These are phyloP conservation scores for Cyclura pinguis DNA, from an alignment of 2,797 vertebrate species.

Conservation along the genomic window DNA sequence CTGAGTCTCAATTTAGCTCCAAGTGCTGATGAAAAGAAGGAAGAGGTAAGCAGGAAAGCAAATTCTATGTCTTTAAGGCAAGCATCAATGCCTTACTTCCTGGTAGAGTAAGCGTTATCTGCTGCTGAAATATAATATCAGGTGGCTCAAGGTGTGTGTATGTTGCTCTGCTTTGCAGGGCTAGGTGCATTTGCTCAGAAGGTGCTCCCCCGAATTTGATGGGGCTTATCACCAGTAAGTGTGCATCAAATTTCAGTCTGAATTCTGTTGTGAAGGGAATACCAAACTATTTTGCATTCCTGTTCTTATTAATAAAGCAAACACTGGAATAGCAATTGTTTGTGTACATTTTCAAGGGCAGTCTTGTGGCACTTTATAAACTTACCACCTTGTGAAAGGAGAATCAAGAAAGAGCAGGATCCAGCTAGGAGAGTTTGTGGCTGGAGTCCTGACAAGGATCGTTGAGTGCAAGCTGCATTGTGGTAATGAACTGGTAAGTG, in stretches of 20 bases:
- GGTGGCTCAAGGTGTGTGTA: not conserved
- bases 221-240: not conserved
- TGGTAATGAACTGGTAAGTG: not conserved
- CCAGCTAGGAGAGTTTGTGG: conserved; percentile 37
- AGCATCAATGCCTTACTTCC: not conserved
- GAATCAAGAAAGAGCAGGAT: conserved; percentile 48
- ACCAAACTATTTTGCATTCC: conserved; percentile 52
- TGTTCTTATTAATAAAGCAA: conserved; percentile 54
- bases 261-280: conserved; percentile 55
- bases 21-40: conserved; percentile 76
- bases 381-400: conserved; percentile 37
- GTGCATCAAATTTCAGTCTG: not conserved
- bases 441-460: conserved; percentile 22
- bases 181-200: not conserved
- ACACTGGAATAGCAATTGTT: conserved; percentile 52
- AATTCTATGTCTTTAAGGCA: conserved; percentile 7
- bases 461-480: not conserved
- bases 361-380: conserved; percentile 48
- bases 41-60: conserved; percentile 80
- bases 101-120: conserved; percentile 36
- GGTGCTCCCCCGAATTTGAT: not conserved
- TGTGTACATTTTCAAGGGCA: conserved; percentile 38
- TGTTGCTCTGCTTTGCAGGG: not conserved
- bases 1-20: conserved; percentile 68
- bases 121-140: conserved; percentile 40